Evolutionary conservation across 2,113 vertebrate genomes (phyloP).

Genomic region (Odobenus rosmarus): DNA sequence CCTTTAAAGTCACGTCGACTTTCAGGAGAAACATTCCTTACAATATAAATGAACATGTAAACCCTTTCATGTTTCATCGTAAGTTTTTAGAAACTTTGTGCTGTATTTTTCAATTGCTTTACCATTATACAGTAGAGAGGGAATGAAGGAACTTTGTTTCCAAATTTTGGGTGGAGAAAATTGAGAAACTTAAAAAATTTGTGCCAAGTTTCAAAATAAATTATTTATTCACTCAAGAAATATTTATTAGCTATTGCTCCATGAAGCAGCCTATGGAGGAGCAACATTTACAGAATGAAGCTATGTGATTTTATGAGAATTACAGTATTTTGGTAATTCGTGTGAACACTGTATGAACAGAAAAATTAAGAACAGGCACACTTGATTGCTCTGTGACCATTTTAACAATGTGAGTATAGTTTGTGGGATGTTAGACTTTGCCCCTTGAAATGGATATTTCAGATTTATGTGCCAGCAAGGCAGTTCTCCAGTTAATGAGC

Average conservation of each 20-base stretch:
- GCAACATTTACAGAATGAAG: neutral
- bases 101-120: neutral
- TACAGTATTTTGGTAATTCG: neutral
- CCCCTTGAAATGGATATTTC: neutral
- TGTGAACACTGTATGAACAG: neutral
- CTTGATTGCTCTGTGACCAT: neutral
- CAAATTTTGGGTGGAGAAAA: neutral
- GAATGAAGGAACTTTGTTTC: neutral
- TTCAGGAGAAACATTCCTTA: neutral
- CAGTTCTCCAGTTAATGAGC: neutral
- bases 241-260: neutral
- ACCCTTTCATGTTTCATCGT: neutral
- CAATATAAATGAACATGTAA: neutral
- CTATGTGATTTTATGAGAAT: neutral
- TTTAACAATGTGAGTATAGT: neutral
- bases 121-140: neutral
- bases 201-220: neutral
- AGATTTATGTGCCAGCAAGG: neutral
- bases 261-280: neutral
- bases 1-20: neutral
- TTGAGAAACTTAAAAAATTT: neutral
- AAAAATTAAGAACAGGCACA: neutral
- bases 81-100: neutral
- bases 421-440: neutral
- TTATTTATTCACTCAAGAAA: neutral